phyloP scores from a whole-genome alignment of 1,140 invertebrate genomes.

The Macrocentrus cingulum region DNA sequence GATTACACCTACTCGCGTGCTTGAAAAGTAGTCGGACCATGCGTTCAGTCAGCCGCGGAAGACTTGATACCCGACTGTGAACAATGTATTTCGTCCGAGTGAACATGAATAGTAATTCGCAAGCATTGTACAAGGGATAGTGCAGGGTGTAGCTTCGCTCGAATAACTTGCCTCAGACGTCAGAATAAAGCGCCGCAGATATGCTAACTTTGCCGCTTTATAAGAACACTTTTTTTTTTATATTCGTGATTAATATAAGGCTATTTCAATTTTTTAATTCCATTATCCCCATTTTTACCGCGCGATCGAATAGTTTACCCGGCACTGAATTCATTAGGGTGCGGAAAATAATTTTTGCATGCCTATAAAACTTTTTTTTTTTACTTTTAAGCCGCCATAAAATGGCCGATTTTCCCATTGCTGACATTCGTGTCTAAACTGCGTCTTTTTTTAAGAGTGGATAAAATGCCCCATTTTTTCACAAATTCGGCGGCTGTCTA shows the following conservation, averaged over 20 bases:
- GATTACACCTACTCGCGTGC: slow-evolving; percentile 10
- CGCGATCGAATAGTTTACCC: too few species aligned
- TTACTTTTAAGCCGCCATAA: too few species aligned
- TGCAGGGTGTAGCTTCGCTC: background rate
- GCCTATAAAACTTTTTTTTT: too few species aligned
- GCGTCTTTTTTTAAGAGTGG: too few species aligned
- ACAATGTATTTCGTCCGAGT: slow-evolving; percentile 27
- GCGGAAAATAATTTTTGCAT: too few species aligned
- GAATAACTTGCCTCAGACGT: slow-evolving; percentile 13
- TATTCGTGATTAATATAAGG: background rate
- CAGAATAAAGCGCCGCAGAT: slow-evolving; percentile 1
- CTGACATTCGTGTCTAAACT: too few species aligned
- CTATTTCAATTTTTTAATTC: too few species aligned
- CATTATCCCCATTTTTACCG: too few species aligned
- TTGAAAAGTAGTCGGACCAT: slow-evolving; percentile 12
- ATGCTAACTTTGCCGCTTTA: slow-evolving; percentile 12
- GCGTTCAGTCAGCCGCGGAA: slow-evolving; percentile 17
- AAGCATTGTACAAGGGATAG: slow-evolving; percentile 13
- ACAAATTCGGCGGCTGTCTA: too few species aligned
- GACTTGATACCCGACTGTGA: slow-evolving; percentile 20
- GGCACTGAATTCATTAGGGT: too few species aligned
- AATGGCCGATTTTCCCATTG: too few species aligned
- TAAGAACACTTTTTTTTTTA: background rate
- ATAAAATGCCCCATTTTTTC: too few species aligned
- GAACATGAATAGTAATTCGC: slow-evolving; percentile 25